Evolutionary conservation across 2,888 invertebrate species (phyloP), one percentile per base, ranked within the genome.

Genomic region (Caenorhabditis plicata): DNA sequence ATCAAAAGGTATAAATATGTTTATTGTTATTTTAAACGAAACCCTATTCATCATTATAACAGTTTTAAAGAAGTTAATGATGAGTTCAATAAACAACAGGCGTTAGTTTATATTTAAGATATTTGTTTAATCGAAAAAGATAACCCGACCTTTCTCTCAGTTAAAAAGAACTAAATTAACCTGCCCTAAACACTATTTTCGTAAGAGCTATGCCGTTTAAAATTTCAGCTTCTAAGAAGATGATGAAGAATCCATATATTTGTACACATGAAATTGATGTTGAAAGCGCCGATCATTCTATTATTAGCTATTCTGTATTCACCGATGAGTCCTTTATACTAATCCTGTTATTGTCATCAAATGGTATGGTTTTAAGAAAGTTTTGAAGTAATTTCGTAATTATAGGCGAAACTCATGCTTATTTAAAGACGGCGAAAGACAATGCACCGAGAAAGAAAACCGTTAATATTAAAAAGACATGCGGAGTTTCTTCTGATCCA

Each of bases 241-340:
- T 60, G 58, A 65, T 68, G 63, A 52, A 57, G 38, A 68, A 65
- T 49, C 64, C 64, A 22, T 68, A 65, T 38, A 26, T 51, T 22
- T 63, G 60, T 33, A 47, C 44, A 13, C 32, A 44, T 33, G 68
- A 71, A 44, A 46, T 67, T 20, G 68, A 71, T 39, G 67, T 67
- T 33, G 46, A 67, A 9, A 42, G 48, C 15, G 43, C 65, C 9
- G 71, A 71, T 49, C 68, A 69, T 35, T 56, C 63, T 13, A 64
- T 71, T 17, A 67, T 67, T 25, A 65, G 65, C 51, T 67, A 65
- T 36, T 62, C 67, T 15, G 69, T 55, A 17, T 54, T 69, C 46
- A 58, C 54, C 9, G 74, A 77, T 29, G 74, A 75, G 13, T 68
- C 71, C 29, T 77, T 75, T 41, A 48, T 75, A 3, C 64, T 77